Conservation (phyloP, 2,888 invertebrate genomes). For the Vesta saturnalis region DNA sequence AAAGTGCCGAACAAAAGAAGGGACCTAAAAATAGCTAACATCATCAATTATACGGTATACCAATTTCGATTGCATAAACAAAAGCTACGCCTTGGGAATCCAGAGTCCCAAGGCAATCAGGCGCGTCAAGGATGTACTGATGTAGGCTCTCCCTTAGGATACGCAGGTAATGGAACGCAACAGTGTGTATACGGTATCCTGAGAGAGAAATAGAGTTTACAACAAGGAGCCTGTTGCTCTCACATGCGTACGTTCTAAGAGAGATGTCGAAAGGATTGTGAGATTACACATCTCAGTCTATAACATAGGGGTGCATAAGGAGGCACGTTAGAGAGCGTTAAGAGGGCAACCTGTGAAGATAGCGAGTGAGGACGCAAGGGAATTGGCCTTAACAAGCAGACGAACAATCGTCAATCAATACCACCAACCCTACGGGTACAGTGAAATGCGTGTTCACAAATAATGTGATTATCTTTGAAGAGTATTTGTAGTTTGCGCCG, state of each 20-base stretch:
- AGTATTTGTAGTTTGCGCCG: conserved; percentile 29
- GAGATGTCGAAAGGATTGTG: conserved; percentile 35
- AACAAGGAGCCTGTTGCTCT: conserved; percentile 48
- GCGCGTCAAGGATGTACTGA: conserved; percentile 54
- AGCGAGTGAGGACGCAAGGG: conserved; percentile 52
- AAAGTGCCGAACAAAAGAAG: conserved; percentile 34
- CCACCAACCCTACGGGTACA: conserved; percentile 46
- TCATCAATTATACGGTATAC: conserved; percentile 44
- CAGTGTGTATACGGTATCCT: conserved; percentile 42
- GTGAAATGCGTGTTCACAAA: conserved; percentile 52
- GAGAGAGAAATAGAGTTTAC: conserved; percentile 26
- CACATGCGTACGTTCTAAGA: conserved; percentile 41
- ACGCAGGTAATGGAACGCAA: conserved; percentile 52
- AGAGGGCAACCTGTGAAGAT: conserved; percentile 51
- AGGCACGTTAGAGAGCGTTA: conserved; percentile 44
- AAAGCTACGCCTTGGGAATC: conserved; percentile 50
- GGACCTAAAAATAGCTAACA: conserved; percentile 41
- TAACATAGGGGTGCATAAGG: conserved; percentile 36
- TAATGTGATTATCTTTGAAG: conserved; percentile 55
- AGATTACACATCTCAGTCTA: conserved; percentile 29
- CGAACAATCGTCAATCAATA: conserved; percentile 60
- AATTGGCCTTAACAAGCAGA: conserved; percentile 56
- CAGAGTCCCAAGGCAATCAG: conserved; percentile 55
- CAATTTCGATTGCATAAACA: conserved; percentile 48
- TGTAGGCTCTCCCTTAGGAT: conserved; percentile 50